Evolutionary conservation across 2,888 invertebrate genomes (phyloP).

Genomic region (Dinocampus coccinellae): DNA sequence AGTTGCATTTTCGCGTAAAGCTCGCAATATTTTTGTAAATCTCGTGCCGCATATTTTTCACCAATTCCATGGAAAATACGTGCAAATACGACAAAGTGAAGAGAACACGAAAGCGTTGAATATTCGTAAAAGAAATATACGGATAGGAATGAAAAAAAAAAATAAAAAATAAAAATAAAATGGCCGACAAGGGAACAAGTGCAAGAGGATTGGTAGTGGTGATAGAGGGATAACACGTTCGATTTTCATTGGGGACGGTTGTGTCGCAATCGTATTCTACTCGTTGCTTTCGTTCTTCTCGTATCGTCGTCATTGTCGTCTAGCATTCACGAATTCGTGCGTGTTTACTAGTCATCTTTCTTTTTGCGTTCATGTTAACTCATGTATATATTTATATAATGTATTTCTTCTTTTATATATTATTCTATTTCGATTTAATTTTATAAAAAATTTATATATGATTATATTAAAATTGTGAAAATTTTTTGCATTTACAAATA

Average conservation of each 20-base stretch:
- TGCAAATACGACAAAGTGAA: slow-evolving; percentile 7
- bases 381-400: background rate
- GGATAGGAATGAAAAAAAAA: background rate
- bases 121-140: background rate
- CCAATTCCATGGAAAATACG: slow-evolving; percentile 19
- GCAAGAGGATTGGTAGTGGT: background rate
- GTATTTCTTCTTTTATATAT: no score
- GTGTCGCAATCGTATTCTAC: slow-evolving; percentile 1
- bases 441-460: no score
- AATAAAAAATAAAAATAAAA: background rate
- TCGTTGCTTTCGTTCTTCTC: slow-evolving; percentile 8
- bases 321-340: background rate
- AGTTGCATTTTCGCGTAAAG: slow-evolving; percentile 5
- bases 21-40: slow-evolving; percentile 24
- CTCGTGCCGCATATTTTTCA: slow-evolving; percentile 19
- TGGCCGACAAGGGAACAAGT: no score
- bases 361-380: background rate
- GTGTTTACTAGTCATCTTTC: background rate
- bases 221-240: slow-evolving; percentile 17
- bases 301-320: slow-evolving; percentile 3
- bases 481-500: slow-evolving; percentile 16
- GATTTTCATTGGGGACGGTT: slow-evolving; percentile 18
- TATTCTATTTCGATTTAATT: slow-evolving; percentile 9
- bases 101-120: slow-evolving; percentile 18
- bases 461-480: no score